Conservation (phyloP, 2,888 invertebrate species). For the Drosophila antonietae region DNA sequence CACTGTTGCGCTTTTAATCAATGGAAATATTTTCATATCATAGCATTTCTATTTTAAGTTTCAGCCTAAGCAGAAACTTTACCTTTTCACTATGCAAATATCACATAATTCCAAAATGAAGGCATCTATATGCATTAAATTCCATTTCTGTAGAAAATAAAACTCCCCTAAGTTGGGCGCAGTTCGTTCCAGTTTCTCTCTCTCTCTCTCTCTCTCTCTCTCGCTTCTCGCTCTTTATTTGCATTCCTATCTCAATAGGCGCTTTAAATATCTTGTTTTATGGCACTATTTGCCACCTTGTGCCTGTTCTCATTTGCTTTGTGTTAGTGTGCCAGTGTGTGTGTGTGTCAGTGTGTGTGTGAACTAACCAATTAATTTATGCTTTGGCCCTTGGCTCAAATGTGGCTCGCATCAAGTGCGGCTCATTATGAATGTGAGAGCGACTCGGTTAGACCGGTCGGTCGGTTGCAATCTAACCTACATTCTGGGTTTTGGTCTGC, state of each 20-base stretch:
- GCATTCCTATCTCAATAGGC: slow-evolving; percentile 8
- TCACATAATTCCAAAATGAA: neutral
- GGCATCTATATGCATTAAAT: neutral
- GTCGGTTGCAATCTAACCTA: slow-evolving; percentile 67
- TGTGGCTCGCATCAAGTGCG: slow-evolving; percentile 48
- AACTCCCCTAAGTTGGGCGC: neutral
- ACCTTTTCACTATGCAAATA: neutral
- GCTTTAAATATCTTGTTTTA: slow-evolving; percentile 28
- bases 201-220: too few species aligned
- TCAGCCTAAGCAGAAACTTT: too few species aligned
- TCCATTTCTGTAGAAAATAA: neutral
- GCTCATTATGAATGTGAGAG: slow-evolving; percentile 47
- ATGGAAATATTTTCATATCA: too few species aligned
- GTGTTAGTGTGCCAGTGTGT: neutral
- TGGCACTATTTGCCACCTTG: slow-evolving; percentile 38
- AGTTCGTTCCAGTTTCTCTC: neutral
- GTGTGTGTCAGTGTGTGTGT: slow-evolving; percentile 19
- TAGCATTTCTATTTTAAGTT: neutral
- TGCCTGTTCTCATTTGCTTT: slow-evolving; percentile 39
- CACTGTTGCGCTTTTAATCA: too few species aligned
- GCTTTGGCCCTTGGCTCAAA: slow-evolving; percentile 53
- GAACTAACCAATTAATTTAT: slow-evolving; percentile 60
- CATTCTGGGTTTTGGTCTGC: slow-evolving; percentile 38
- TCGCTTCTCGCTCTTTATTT: neutral
- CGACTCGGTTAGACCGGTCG: slow-evolving; percentile 29